Conservation (phyloP, 2,113 vertebrate species). For the Rattus rattus region DNA sequence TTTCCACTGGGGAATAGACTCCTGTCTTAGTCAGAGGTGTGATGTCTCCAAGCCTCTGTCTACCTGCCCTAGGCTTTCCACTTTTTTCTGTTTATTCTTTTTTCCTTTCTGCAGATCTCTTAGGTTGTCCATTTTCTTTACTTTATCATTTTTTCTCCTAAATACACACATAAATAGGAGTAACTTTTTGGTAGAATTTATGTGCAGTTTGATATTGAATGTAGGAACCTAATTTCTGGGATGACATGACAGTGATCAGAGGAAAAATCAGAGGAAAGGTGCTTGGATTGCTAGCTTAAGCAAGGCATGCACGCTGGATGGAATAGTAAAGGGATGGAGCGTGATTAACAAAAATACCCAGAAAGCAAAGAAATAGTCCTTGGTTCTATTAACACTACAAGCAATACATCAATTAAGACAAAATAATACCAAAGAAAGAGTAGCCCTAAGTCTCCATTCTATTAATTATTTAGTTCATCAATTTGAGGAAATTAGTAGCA, state of each 20-base stretch:
- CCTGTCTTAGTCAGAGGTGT: neutral
- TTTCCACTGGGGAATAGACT: neutral
- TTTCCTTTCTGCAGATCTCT: neutral
- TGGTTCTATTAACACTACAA: neutral
- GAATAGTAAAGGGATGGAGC: neutral
- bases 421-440: neutral
- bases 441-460: neutral
- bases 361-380: neutral
- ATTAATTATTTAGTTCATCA: slow-evolving; percentile 29
- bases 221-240: neutral
- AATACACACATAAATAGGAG: neutral
- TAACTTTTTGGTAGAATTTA: neutral
- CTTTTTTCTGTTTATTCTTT: neutral
- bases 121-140: neutral
- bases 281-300: neutral
- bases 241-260: neutral
- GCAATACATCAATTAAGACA: neutral
- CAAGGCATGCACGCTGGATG: too few relatives aligned
- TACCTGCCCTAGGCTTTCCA: neutral
- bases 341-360: neutral
- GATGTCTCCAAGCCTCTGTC: neutral
- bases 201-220: neutral
- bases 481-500: neutral
- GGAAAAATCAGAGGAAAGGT: neutral
- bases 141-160: neutral